These are phyloP conservation scores for Rosalia funebris DNA, from an alignment of 2,888 invertebrate genomes.

Conservation along the genomic window DNA sequence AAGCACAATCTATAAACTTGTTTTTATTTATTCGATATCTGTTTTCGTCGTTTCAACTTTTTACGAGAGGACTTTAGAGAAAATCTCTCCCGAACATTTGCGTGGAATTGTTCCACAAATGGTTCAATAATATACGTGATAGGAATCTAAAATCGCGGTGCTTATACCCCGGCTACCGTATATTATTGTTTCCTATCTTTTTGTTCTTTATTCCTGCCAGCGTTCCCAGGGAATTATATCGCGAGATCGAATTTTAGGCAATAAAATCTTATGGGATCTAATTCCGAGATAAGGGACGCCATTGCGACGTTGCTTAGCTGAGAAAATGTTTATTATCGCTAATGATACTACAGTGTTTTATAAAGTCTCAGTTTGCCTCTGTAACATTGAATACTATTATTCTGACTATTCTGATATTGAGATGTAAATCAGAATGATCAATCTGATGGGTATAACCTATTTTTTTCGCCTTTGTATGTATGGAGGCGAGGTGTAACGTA, in stretches of 20 bases:
- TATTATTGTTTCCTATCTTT: conserved; percentile 33
- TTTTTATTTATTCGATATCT: conserved; percentile 51
- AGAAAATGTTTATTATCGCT: too few species aligned
- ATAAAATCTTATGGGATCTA: conserved; percentile 8
- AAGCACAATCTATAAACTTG: conserved; percentile 53
- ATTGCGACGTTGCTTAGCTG: too few species aligned
- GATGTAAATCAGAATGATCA: too few species aligned
- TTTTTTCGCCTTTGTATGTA: too few species aligned
- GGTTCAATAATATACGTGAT: conserved; percentile 56
- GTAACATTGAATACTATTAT: too few species aligned
- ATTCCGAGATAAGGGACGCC: conserved; percentile 1
- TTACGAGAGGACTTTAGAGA: conserved; percentile 42
- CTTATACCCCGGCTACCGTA: conserved; percentile 31
- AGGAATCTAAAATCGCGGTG: conserved; percentile 42
- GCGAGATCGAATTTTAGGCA: conserved; percentile 4
- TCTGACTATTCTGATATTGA: too few species aligned
- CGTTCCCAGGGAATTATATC: not conserved
- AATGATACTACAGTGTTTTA: too few species aligned
- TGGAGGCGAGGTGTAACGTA: too few species aligned
- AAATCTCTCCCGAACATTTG: conserved; percentile 52
- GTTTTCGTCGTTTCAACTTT: conserved; percentile 53
- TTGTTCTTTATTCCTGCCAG: conserved; percentile 22
- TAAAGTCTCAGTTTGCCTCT: too few species aligned
- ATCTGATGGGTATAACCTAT: too few species aligned
- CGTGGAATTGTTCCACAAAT: conserved; percentile 54